Conservation (phyloP, 2,888 invertebrate species). For the Tetragonula carbonaria region DNA sequence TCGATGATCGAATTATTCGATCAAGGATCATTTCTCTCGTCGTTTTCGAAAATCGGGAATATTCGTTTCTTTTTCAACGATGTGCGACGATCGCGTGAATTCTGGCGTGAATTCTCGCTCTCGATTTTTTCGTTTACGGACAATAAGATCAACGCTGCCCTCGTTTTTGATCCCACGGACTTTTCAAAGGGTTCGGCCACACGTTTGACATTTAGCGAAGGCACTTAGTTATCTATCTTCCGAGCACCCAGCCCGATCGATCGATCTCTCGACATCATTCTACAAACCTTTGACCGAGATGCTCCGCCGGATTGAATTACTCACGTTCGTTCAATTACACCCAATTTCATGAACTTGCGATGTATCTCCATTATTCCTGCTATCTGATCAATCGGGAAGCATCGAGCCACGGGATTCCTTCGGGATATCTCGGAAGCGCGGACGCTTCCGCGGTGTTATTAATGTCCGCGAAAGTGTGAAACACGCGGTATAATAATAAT, state of each 20-base stretch:
- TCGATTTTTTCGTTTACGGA: not conserved
- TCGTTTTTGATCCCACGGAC: conserved; percentile 1
- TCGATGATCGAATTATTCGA: too few species aligned
- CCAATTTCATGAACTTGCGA: conserved; percentile 41
- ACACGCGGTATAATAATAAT: too few species aligned
- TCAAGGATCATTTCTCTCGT: too few species aligned
- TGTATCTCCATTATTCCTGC: conserved; percentile 35
- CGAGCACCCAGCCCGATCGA: conserved; percentile 29
- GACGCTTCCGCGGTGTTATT: not conserved
- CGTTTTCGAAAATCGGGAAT: too few species aligned
- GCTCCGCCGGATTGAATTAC: conserved; percentile 47
- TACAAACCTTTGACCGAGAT: conserved; percentile 58
- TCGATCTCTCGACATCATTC: conserved; percentile 56
- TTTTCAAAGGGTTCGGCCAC: conserved; percentile 33
- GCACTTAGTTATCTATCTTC: conserved; percentile 50
- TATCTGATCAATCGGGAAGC: conserved; percentile 1
- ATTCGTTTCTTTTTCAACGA: too few species aligned
- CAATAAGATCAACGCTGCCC: not conserved
- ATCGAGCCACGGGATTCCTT: not conserved
- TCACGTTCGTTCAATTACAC: conserved; percentile 44
- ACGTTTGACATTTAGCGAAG: conserved; percentile 55
- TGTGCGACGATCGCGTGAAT: too few species aligned
- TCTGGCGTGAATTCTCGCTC: too few species aligned
- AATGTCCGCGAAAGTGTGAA: too few species aligned
- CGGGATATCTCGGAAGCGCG: not conserved